These are phyloP conservation scores for Sciurus vulgaris DNA, from an alignment of 2,797 vertebrate genomes.

Conservation along the genomic window DNA sequence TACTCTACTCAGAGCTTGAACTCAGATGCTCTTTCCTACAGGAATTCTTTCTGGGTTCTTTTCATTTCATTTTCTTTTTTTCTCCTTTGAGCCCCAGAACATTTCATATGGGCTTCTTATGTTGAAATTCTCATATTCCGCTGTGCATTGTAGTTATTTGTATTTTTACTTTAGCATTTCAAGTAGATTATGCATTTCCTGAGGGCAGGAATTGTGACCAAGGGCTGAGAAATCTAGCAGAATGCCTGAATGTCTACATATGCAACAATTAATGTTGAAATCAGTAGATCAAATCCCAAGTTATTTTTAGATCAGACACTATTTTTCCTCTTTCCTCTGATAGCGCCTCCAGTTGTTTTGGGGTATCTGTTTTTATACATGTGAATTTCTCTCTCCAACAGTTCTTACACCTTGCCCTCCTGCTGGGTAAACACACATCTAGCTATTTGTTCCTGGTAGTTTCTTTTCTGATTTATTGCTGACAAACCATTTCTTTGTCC, in stretches of 20 bases:
- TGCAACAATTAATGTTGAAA: constrained; percentile 38
- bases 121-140: constrained; percentile 28
- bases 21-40: neutral
- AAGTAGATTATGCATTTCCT: neutral
- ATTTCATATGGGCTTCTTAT: neutral
- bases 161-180: constrained; percentile 18
- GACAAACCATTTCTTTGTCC: constrained; percentile 25
- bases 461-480: constrained; percentile 48
- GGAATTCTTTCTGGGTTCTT: neutral
- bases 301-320: constrained; percentile 29
- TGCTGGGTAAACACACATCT: neutral
- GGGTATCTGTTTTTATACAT: constrained; percentile 19
- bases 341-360: neutral
- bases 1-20: neutral
- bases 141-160: neutral
- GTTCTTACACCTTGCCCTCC: constrained; percentile 32
- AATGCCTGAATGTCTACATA: neutral
- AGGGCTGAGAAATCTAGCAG: neutral
- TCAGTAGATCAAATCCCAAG: neutral
- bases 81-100: constrained; percentile 1
- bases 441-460: constrained; percentile 39
- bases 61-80: constrained; percentile 42
- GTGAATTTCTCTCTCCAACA: constrained; percentile 42
- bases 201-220: neutral
- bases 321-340: neutral